Evolutionary conservation across 2,888 invertebrate genomes (phyloP).

Genomic region (Brenthis daphne): DNA sequence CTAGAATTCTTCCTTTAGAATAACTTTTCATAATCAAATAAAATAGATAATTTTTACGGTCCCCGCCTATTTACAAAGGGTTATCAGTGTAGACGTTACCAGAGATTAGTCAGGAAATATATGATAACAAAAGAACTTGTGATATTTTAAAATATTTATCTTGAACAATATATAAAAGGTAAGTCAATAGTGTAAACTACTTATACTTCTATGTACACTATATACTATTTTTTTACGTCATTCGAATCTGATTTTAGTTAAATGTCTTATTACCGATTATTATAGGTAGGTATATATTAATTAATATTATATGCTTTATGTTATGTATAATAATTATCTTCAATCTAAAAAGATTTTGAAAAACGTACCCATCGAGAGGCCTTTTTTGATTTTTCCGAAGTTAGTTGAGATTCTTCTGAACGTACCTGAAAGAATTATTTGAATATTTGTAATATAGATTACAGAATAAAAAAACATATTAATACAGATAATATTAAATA

Average conservation of each 20-base stretch:
- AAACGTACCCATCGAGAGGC: conserved; percentile 75
- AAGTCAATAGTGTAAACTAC: neutral
- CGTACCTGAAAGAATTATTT: conserved; percentile 71
- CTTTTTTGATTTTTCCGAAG: conserved; percentile 67
- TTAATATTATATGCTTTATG: neutral
- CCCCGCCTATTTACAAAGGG: conserved; percentile 2
- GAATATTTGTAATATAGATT: neutral
- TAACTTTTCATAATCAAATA: too few species aligned
- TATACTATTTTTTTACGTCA: neutral
- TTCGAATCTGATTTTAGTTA: conserved; percentile 6
- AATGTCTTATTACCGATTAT: neutral
- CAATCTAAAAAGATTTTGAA: conserved; percentile 52
- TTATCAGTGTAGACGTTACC: conserved; percentile 11
- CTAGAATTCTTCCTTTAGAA: too few species aligned
- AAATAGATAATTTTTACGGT: neutral
- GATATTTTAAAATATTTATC: conserved; percentile 13
- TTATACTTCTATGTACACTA: neutral
- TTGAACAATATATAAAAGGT: neutral
- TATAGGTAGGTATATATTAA: too few species aligned
- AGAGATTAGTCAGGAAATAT: neutral
- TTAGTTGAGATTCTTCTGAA: conserved; percentile 77
- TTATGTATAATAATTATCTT: conserved; percentile 43
- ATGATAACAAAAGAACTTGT: conserved; percentile 1
- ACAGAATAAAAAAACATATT: neutral
- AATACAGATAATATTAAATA: neutral